phyloP scores from a whole-genome alignment of 2,888 invertebrate genomes.

The Trilocha varians region DNA sequence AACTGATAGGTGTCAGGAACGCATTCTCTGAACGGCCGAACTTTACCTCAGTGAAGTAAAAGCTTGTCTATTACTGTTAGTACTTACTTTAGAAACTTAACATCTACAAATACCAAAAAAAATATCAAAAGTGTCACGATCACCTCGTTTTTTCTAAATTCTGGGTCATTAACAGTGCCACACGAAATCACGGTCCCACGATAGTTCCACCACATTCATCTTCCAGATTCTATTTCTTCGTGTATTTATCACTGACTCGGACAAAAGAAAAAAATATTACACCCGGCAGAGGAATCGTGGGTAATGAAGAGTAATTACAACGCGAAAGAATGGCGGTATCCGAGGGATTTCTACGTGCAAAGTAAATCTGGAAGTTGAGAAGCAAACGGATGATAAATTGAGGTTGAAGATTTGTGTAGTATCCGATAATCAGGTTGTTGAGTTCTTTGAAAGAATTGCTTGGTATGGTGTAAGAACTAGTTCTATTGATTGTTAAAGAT shows the following conservation, averaged over 20 bases:
- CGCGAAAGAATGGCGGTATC: background rate
- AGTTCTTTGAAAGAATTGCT: no score
- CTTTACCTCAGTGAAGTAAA: no score
- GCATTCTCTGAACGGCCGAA: no score
- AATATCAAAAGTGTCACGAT: no score
- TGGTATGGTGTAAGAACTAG: no score
- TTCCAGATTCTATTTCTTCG: background rate
- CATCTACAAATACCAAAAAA: no score
- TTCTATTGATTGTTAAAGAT: no score
- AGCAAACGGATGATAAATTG: background rate
- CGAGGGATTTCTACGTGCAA: background rate
- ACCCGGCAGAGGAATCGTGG: constrained; percentile 14
- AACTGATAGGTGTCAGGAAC: no score
- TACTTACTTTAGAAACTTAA: no score
- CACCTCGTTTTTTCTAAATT: background rate
- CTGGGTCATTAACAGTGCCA: background rate
- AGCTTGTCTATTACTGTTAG: no score
- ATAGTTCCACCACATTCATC: constrained; percentile 4
- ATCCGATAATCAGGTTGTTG: no score
- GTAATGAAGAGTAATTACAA: constrained; percentile 37
- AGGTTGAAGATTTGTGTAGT: no score
- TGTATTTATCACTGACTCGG: constrained; percentile 4
- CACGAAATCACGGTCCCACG: background rate
- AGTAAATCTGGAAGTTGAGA: background rate
- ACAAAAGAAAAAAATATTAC: constrained; percentile 5